phyloP scores from a whole-genome alignment of 2,113 vertebrate genomes.

The Xiphophorus couchianus region DNA sequence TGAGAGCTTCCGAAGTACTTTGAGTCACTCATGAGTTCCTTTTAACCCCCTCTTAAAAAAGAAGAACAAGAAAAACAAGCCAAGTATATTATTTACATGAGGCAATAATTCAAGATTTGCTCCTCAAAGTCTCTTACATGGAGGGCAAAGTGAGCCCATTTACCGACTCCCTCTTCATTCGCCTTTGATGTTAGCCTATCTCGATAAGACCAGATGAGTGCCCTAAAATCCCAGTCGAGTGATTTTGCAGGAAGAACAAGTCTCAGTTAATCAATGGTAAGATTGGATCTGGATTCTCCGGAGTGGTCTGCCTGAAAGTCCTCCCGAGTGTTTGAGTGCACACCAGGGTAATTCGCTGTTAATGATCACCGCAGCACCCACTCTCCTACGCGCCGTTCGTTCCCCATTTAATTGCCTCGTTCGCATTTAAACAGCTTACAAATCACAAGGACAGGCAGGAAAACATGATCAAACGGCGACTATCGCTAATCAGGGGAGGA shows the following conservation, averaged over 20 bases:
- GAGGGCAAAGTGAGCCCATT: conserved; percentile 71
- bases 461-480: conserved; percentile 73
- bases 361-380: conserved; percentile 74
- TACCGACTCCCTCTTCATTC: conserved; percentile 72
- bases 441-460: conserved; percentile 75
- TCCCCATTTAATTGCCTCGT: conserved; percentile 77
- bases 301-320: conserved; percentile 70
- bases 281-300: conserved; percentile 76
- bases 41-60: conserved; percentile 26
- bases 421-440: conserved; percentile 79
- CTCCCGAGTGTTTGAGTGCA: conserved; percentile 73
- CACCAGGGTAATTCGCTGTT: conserved; percentile 76
- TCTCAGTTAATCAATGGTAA: conserved; percentile 80
- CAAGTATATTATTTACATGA: conserved; percentile 78
- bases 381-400: conserved; percentile 57
- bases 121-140: conserved; percentile 67
- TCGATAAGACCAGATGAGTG: conserved; percentile 78
- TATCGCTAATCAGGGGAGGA: conserved; percentile 68
- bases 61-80: conserved; percentile 22
- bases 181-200: conserved; percentile 78
- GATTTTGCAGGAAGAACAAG: conserved; percentile 78
- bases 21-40: conserved; percentile 68
- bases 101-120: conserved; percentile 78
- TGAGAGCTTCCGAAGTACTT: conserved; percentile 68
- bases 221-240: conserved; percentile 77